Base-by-base conservation (phyloP, 2,888 invertebrate genomes). In the Mimumesa dahlbomi region DNA sequence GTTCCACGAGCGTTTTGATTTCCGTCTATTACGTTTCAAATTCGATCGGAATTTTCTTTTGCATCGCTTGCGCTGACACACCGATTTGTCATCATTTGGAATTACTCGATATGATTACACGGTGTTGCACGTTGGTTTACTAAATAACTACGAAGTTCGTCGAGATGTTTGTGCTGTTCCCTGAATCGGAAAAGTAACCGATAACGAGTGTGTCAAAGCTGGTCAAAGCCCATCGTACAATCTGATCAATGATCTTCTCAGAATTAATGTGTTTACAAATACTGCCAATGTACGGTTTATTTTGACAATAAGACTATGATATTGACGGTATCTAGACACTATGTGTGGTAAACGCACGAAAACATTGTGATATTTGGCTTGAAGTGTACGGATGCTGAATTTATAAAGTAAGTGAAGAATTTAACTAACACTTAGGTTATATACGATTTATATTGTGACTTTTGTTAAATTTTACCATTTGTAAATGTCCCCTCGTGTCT, bases 231-330 rank as follows among this genome's bases (percentile, higher is more conserved):
- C n/a, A 43, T 52, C 36, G 19, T 43, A 58, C 31, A 36, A 59
- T 53, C 18, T 57, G 40, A 69, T 70, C 68, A 52, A 79, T 73
- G 65, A 29, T 64, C 36, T 36, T 63, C n/a, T 42, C 50, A 61
- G 34, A 38, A 34, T 53, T 68, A 59, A 66, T 53, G 72, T 69
- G 69, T 80, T 67, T 72, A 73, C 73, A 62, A 66, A 77, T 66
- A 66, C 75, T 66, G 70, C 70, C 71, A 68, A 53, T 56, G 53
- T 42, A 64, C 66, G 64, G 54, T 57, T 69, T 64, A 19, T 59
- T 66, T 54, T 65, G 65, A 71, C 63, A 64, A 57, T 56, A 70
- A 63, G 34, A 13, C 46, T 14, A 65, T 43, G 29, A 38, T 31
- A 57, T 42, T 56, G n/a, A 59, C 36, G 19, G 38, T 34, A 63